Evolutionary conservation across 1,140 invertebrate genomes (phyloP), one percentile per base, ranked within the genome.

Genomic region (Drosophila trapezifrons): DNA sequence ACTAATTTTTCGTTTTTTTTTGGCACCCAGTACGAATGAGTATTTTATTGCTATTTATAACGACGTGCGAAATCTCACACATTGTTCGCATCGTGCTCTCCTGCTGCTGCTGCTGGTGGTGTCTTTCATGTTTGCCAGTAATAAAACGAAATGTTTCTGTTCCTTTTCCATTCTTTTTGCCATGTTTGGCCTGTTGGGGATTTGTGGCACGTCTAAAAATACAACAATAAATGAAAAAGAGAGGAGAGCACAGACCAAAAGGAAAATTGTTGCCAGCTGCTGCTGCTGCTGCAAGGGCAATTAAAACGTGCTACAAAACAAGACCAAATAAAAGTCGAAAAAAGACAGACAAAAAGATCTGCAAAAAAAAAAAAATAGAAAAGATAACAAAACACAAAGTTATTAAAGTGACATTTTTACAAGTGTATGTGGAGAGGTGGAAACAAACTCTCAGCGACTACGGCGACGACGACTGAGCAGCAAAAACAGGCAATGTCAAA

Each of bases 401-500:
- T 86, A 86, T 87, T 86, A 86, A 86, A 87, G 84, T 89, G 76
- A 77, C 84, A 87, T 79, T 75, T 87, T 86, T 86, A 73, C 80
- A 87, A 77, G 55, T 76, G 73, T 67, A 25, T 76, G 47, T 54
- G 51, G 51, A 54, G 43, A 71, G 65, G 66, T 38, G 49, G 38
- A 55, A 46, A 32, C 8, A 32, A 56, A 70, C 47, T 37, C 47
- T 71, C 51, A 37, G 56, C 47, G n/a, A 63, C 40, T 9, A 22
- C 18, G 29, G 15, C 49, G 49, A 35, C 49, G 18, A 20, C 17
- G 74, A 49, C 49, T 78, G 58, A 67, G 64, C 25, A 52, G 54
- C 40, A 74, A 56, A 46, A 80, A 78, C 58, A 56, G 46, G 71
- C 64, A 25, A 75, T 80, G 72, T 80, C 78, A 82, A 87, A 78